These are phyloP conservation scores for Parasteatoda tepidariorum DNA, from an alignment of 1,140 invertebrate genomes.

Conservation along the genomic window DNA sequence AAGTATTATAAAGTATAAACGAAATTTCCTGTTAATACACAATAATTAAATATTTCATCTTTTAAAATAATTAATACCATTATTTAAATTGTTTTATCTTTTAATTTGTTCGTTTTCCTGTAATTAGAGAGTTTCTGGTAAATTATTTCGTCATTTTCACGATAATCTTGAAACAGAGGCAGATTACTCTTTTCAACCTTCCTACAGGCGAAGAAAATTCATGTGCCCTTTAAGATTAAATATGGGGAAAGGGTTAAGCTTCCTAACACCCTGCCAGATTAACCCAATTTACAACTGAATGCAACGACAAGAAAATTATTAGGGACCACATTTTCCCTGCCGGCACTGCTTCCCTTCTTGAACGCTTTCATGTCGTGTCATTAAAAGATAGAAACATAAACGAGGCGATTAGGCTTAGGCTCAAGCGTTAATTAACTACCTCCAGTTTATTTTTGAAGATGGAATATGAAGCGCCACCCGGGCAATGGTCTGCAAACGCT, in stretches of 20 bases:
- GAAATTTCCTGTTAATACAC: no score
- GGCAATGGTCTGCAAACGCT: background rate
- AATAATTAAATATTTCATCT: no score
- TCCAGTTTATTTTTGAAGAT: slow-evolving; percentile 26
- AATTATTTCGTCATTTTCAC: slow-evolving; percentile 8
- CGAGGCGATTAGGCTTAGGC: slow-evolving; percentile 20
- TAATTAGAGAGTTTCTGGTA: background rate
- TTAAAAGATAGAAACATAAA: slow-evolving; percentile 39
- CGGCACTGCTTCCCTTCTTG: background rate
- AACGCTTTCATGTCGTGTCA: slow-evolving; percentile 18
- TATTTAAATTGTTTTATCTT: no score
- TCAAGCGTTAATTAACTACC: slow-evolving; percentile 10
- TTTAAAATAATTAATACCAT: no score
- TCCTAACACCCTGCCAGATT: slow-evolving; percentile 18
- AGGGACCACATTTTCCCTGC: background rate
- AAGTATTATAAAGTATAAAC: no score
- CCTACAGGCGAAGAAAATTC: background rate
- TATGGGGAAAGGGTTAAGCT: slow-evolving; percentile 31
- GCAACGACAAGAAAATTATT: slow-evolving; percentile 11
- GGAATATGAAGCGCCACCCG: background rate
- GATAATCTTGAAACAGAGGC: background rate
- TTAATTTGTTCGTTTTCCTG: background rate
- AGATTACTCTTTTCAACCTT: background rate
- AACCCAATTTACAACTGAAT: slow-evolving; percentile 28
- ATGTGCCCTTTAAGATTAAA: slow-evolving; percentile 14